These are phyloP conservation scores for Spodoptera frugiperda DNA, from an alignment of 1,140 invertebrate genomes.

Conservation along the genomic window DNA sequence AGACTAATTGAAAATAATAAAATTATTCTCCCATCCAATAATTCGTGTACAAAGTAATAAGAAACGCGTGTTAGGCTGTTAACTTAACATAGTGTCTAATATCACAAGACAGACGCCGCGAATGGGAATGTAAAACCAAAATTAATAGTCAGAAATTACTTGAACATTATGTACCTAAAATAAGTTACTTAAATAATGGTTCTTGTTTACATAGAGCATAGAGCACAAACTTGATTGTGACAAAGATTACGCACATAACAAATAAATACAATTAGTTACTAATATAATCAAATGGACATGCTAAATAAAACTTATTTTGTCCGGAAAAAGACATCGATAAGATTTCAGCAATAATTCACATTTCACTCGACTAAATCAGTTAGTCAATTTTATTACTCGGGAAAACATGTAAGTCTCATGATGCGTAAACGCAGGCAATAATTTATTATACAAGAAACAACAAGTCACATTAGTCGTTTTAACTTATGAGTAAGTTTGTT, in stretches of 20 bases:
- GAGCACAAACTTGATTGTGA: neutral
- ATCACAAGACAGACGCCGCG: slow-evolving; percentile 1
- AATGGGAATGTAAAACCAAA: slow-evolving; percentile 27
- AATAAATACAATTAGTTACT: too few species aligned
- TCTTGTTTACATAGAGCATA: neutral
- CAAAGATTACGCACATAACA: too few species aligned
- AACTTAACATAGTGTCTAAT: neutral
- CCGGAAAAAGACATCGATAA: too few species aligned
- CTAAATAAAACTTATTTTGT: too few species aligned
- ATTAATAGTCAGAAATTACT: slow-evolving; percentile 23
- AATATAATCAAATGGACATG: too few species aligned
- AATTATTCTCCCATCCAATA: neutral
- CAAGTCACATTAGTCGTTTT: slow-evolving; percentile 36
- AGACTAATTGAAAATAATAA: too few species aligned
- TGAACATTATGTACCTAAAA: neutral
- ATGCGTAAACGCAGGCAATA: slow-evolving; percentile 29
- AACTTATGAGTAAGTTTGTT: slow-evolving; percentile 20
- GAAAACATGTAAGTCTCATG: slow-evolving; percentile 29
- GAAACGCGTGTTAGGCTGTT: neutral
- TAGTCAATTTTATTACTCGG: slow-evolving; percentile 31
- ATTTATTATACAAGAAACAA: slow-evolving; percentile 43
- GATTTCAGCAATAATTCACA: slow-evolving; percentile 22
- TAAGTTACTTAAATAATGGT: neutral
- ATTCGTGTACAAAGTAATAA: neutral
- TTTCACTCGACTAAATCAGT: slow-evolving; percentile 20